A percentile compares a stretch with the other conserved stretches of the same genome.
These are phyloP conservation scores for Gryllus longicercus DNA, from an alignment of 2,888 invertebrate genomes.

Conservation along the genomic window DNA sequence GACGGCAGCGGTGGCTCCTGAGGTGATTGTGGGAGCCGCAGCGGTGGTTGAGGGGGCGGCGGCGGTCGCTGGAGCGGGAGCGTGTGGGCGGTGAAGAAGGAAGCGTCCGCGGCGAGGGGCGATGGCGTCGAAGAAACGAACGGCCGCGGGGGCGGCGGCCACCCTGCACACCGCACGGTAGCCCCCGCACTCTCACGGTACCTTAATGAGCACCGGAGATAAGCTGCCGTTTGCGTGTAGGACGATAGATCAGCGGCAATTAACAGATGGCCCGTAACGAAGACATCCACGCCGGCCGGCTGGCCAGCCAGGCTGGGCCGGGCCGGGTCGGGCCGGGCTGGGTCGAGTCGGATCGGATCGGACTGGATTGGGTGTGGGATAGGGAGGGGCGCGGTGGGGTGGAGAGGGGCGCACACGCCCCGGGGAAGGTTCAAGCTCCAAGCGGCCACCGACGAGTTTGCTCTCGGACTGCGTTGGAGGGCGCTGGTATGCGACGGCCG, in stretches of 20 bases:
- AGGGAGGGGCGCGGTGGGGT: no score
- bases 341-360: no score
- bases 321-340: not conserved
- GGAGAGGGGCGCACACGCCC: no score
- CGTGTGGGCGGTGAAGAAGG: not conserved
- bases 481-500: no score
- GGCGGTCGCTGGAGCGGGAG: no score
- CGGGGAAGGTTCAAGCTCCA: no score
- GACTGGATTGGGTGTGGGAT: no score
- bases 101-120: not conserved
- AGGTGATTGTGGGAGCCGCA: not conserved
- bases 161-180: not conserved
- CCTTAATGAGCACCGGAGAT: slow-evolving; percentile 2
- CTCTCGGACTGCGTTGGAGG: no score
- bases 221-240: not conserved
- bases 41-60: not conserved
- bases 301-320: not conserved
- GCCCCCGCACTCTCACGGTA: not conserved
- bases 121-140: not conserved
- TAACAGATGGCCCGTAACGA: slow-evolving; percentile 1
- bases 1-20: not conserved
- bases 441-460: no score
- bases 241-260: slow-evolving; percentile 17
- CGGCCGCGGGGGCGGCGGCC: not conserved
- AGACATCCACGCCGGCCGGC: not conserved